These are phyloP conservation scores for Clarias magur DNA, from an alignment of 2,113 vertebrate species.

Conservation along the genomic window DNA sequence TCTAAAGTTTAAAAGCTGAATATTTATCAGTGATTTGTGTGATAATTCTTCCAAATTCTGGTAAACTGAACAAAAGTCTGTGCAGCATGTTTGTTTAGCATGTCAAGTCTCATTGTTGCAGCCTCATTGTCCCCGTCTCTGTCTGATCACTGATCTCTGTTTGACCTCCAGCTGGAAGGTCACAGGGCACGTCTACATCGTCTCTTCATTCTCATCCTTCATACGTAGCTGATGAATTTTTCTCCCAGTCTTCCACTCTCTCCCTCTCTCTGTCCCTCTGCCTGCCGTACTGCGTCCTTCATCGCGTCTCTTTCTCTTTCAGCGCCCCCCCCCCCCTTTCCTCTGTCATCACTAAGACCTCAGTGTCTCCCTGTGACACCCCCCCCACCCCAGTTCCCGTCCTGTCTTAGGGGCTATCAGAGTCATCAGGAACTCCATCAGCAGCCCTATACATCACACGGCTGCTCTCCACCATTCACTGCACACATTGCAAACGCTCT, in stretches of 20 bases:
- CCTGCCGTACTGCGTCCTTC: conserved; percentile 43
- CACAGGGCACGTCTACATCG: conserved; percentile 36
- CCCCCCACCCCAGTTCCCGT: conserved; percentile 2
- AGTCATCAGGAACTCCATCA: conserved; percentile 46
- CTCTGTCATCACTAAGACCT: conserved; percentile 56
- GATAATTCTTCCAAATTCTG: background rate
- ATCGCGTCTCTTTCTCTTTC: conserved; percentile 49
- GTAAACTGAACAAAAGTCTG: background rate
- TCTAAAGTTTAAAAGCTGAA: background rate
- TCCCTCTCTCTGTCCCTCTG: conserved; percentile 9
- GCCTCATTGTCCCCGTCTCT: background rate
- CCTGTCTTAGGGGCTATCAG: conserved; percentile 45
- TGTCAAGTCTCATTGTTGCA: background rate
- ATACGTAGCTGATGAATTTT: conserved; percentile 32
- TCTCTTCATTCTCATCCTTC: conserved; percentile 36
- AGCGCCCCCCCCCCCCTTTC: conserved; percentile 9
- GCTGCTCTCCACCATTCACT: conserved; percentile 30
- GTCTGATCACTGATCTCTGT: conserved; percentile 30
- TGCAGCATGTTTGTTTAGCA: conserved; percentile 4
- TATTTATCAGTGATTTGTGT: background rate
- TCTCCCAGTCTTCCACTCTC: conserved; percentile 22
- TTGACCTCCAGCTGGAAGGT: conserved; percentile 52
- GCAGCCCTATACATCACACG: conserved; percentile 46
- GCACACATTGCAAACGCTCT: background rate
- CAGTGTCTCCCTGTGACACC: conserved; percentile 43